These are phyloP conservation scores for Otolemur crassicaudatus DNA, from an alignment of 2,797 vertebrate species.

Conservation along the genomic window DNA sequence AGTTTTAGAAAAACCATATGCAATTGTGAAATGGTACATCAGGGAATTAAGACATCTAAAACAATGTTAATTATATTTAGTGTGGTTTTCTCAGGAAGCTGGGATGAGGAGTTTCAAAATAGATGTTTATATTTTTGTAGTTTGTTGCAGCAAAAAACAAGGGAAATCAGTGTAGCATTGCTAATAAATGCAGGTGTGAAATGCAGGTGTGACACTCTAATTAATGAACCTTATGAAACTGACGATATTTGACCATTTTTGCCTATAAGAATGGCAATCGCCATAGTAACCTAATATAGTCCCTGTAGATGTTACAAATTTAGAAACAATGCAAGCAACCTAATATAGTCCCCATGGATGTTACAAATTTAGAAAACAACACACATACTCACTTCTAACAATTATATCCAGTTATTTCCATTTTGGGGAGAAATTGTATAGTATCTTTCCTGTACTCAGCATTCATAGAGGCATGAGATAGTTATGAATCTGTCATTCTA, in stretches of 20 bases:
- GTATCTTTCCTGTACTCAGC: not conserved
- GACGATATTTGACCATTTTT: not conserved
- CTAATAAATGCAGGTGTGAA: slow-evolving; percentile 43
- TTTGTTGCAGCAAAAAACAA: slow-evolving; percentile 16
- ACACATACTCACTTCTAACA: not conserved
- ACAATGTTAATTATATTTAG: slow-evolving; percentile 55
- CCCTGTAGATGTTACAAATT: not conserved
- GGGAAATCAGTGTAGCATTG: not conserved
- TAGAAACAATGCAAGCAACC: not conserved
- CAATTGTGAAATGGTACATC: slow-evolving; percentile 63
- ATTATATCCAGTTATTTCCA: not conserved
- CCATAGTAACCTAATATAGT: not conserved
- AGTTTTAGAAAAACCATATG: slow-evolving; percentile 65
- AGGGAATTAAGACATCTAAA: slow-evolving; percentile 59
- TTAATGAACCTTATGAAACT: not conserved
- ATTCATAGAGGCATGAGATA: not conserved
- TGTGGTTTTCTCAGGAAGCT: slow-evolving; percentile 70
- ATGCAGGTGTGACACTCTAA: not conserved
- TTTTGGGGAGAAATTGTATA: not conserved
- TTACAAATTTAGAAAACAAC: not conserved
- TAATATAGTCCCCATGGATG: not conserved
- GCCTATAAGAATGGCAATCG: not conserved
- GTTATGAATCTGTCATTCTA: not conserved
- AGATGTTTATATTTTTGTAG: slow-evolving; percentile 24
- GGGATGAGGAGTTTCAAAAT: slow-evolving; percentile 60